Conservation (phyloP, 2,113 vertebrate genomes). For the Eclectus roratus region DNA sequence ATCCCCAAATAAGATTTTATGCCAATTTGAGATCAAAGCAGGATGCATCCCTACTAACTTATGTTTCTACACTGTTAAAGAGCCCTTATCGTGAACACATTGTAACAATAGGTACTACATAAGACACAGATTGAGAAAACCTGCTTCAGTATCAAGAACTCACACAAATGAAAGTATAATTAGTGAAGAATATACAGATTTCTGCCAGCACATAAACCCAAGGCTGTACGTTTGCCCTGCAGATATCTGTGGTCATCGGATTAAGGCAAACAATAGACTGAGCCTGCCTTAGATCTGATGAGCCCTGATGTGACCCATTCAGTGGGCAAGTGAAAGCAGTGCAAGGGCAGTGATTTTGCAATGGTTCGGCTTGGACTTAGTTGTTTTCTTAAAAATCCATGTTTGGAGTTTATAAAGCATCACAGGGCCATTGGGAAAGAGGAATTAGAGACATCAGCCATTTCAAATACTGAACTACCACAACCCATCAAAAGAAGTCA, state of each 20-base stretch:
- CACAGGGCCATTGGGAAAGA: neutral
- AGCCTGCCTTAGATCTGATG: neutral
- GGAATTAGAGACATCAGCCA: neutral
- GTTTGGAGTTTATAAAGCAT: neutral
- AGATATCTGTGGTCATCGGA: neutral
- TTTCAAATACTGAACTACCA: neutral
- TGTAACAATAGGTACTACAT: neutral
- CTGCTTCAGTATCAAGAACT: neutral
- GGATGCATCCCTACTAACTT: neutral
- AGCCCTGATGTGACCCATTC: neutral
- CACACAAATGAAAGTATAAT: neutral
- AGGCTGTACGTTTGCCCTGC: neutral
- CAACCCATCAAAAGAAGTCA: neutral
- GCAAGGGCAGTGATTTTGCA: neutral
- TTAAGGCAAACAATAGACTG: neutral
- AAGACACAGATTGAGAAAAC: neutral
- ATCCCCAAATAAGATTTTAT: neutral
- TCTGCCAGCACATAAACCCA: neutral
- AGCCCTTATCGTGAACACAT: neutral
- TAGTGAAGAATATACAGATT: neutral
- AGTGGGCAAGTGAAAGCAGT: neutral
- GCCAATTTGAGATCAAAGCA: constrained; percentile 12
- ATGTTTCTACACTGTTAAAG: neutral
- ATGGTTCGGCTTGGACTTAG: accelerated
- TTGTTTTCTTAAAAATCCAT: neutral